Percentiles rank a stretch among this genome's conserved stretches.
These are phyloP conservation scores for Sylvilagus bachmani DNA, from an alignment of 2,113 vertebrate species.

Conservation along the genomic window DNA sequence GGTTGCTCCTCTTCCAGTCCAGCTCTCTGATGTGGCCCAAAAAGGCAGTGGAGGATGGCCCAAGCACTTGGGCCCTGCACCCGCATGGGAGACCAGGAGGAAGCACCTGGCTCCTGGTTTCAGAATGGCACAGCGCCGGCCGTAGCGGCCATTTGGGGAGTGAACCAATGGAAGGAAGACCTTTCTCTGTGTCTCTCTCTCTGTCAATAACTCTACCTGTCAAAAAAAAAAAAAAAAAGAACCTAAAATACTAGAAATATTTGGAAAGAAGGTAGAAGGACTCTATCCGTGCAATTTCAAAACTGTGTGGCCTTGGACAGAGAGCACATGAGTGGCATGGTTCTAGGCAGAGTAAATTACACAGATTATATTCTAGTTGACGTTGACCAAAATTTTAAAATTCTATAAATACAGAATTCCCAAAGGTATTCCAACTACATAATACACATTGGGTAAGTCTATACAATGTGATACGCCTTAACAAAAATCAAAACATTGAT, in stretches of 20 bases:
- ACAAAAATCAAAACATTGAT: constrained; percentile 43
- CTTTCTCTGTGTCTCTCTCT: no score
- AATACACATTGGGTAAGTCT: background rate
- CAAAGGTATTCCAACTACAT: background rate
- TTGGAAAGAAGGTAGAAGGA: background rate
- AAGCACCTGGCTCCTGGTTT: no score
- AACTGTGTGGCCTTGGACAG: background rate
- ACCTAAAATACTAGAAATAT: constrained; percentile 6
- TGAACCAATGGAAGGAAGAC: no score
- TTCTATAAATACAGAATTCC: background rate
- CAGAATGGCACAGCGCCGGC: no score
- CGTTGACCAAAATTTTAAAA: background rate
- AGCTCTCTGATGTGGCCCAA: no score
- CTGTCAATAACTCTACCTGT: no score
- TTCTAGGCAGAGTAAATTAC: background rate
- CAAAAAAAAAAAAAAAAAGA: background rate
- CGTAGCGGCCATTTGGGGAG: no score
- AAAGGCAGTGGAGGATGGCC: no score
- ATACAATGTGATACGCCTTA: background rate
- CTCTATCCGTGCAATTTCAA: background rate
- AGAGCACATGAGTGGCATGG: background rate
- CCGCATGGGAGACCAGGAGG: no score
- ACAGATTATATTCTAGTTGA: background rate
- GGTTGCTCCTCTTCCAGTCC: no score
- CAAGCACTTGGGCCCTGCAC: no score